A percentile compares a stretch with the other conserved stretches of the same genome.
These are phyloP conservation scores for Andricus quercusramuli DNA, from an alignment of 2,888 invertebrate genomes.

Conservation along the genomic window DNA sequence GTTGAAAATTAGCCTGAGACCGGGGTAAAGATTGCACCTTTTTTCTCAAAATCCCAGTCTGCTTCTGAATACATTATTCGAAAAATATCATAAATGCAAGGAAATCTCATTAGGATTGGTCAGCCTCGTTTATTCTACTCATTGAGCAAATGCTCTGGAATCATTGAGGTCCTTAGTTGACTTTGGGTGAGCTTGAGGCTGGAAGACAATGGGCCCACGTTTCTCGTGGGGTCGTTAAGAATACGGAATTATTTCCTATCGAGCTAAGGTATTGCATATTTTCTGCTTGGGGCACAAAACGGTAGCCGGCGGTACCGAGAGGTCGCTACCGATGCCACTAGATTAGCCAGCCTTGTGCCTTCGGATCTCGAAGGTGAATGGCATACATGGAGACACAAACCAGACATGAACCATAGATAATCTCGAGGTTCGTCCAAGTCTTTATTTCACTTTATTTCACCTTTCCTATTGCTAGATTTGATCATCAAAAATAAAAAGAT, in stretches of 20 bases:
- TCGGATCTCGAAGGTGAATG: slow-evolving; percentile 17
- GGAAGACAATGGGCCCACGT: slow-evolving; percentile 40
- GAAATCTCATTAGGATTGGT: neutral
- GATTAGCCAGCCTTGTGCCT: slow-evolving; percentile 19
- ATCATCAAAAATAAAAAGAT: neutral
- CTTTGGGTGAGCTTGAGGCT: slow-evolving; percentile 22
- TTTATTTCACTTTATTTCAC: neutral
- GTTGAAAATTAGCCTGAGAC: too few species aligned
- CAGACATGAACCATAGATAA: slow-evolving; percentile 7
- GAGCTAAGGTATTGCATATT: slow-evolving; percentile 27
- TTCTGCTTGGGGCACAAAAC: slow-evolving; percentile 33
- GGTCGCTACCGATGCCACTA: slow-evolving; percentile 29
- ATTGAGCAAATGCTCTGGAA: slow-evolving; percentile 28
- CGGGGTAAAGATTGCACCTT: too few species aligned
- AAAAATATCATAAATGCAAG: too few species aligned
- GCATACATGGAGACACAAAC: slow-evolving; percentile 26
- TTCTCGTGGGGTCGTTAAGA: slow-evolving; percentile 31
- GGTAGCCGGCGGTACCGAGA: slow-evolving; percentile 23
- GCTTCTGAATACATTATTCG: too few species aligned
- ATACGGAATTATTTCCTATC: slow-evolving; percentile 35
- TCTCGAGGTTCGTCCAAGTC: neutral
- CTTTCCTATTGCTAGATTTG: neutral
- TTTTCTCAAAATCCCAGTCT: too few species aligned
- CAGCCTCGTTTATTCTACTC: slow-evolving; percentile 44
- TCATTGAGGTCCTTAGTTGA: neutral